These are phyloP conservation scores for Acrocyrtus sp. DNA, from an alignment of 2,888 invertebrate genomes.

Conservation along the genomic window DNA sequence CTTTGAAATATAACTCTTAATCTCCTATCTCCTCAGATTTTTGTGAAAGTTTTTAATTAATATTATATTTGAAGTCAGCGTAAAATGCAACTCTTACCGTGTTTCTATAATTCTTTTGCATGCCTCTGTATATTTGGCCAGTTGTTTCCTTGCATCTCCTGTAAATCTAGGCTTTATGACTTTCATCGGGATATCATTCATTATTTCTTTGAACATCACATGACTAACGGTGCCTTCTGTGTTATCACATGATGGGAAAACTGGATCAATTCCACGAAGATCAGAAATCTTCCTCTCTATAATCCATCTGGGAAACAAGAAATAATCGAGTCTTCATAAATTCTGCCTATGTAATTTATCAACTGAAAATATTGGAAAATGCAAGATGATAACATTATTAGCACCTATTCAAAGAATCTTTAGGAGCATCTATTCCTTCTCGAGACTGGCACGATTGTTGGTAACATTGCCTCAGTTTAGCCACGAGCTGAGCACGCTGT, in stretches of 20 bases:
- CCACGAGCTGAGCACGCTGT: slow-evolving; percentile 82
- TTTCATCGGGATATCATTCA: slow-evolving; percentile 98
- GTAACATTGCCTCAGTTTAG: slow-evolving; percentile 89
- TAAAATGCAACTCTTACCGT: slow-evolving; percentile 66
- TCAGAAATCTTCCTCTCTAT: slow-evolving; percentile 95
- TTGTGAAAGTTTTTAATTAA: too few species aligned
- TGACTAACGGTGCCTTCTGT: slow-evolving; percentile 83
- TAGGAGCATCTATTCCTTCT: slow-evolving; percentile 92
- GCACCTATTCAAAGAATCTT: slow-evolving; percentile 89
- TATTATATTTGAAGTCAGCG: too few species aligned
- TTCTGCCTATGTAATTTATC: too few species aligned
- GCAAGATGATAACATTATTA: not conserved
- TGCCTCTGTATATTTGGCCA: slow-evolving; percentile 93
- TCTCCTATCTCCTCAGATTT: too few species aligned
- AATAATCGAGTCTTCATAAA: too few species aligned
- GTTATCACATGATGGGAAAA: slow-evolving; percentile 90
- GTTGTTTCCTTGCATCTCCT: slow-evolving; percentile 93
- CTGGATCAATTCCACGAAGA: slow-evolving; percentile 83
- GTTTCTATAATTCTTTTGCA: slow-evolving; percentile 97
- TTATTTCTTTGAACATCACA: slow-evolving; percentile 96
- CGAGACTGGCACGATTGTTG: slow-evolving; percentile 94
- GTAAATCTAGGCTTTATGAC: slow-evolving; percentile 95
- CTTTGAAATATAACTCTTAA: too few species aligned
- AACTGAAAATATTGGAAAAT: not conserved
- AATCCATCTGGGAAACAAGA: slow-evolving; percentile 79